Percentiles rank a stretch among this genome's conserved stretches.
These are phyloP conservation scores for Bacillus rossius DNA, from an alignment of 1,140 invertebrate species.

Conservation along the genomic window DNA sequence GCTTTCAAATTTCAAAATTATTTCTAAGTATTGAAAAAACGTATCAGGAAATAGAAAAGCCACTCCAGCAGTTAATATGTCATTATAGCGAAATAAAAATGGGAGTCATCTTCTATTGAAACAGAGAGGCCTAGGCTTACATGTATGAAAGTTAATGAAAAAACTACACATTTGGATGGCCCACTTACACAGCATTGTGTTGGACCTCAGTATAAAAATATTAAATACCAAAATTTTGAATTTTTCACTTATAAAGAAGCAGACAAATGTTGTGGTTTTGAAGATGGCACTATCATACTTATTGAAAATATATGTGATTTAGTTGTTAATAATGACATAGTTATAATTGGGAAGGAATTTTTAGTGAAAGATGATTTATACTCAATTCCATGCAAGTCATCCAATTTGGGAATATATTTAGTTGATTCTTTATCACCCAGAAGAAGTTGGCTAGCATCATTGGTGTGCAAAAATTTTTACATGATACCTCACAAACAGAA, in stretches of 20 bases:
- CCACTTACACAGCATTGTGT: neutral
- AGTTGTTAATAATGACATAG: neutral
- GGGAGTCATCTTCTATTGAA: too few relatives aligned
- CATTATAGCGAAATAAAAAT: neutral
- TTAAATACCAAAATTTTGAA: neutral
- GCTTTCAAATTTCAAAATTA: constrained; percentile 45
- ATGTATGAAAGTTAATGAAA: neutral
- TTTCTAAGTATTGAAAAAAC: constrained; percentile 37
- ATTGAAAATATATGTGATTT: neutral
- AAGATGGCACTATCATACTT: neutral
- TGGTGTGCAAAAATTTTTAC: neutral
- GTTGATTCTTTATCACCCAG: neutral
- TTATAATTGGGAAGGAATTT: neutral
- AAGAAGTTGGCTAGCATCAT: neutral
- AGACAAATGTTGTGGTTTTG: neutral
- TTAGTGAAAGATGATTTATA: neutral
- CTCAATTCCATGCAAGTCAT: neutral
- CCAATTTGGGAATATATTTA: neutral
- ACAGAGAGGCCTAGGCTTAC: too few relatives aligned
- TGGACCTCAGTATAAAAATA: neutral
- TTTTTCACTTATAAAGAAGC: neutral
- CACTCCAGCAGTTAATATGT: constrained; percentile 27
- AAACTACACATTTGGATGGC: neutral
- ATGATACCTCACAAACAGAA: neutral
- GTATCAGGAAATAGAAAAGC: constrained; percentile 26